Percentiles rank a stretch among this genome's conserved stretches.
Conservation (phyloP, 2,113 vertebrate species). For the Perca schrenkii region DNA sequence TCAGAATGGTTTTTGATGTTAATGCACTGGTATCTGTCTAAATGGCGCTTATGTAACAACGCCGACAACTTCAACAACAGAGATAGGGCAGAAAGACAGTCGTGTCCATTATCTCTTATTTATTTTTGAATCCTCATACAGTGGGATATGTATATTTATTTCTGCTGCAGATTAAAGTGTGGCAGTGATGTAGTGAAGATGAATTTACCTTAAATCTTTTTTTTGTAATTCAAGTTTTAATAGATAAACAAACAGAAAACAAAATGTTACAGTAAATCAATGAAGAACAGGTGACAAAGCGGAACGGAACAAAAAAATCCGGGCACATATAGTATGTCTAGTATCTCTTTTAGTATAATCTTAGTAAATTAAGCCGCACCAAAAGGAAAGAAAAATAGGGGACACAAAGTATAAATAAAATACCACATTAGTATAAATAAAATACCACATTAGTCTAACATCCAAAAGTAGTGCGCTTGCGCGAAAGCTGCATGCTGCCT, state of each 20-base stretch:
- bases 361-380: not conserved
- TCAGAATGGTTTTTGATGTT: not conserved
- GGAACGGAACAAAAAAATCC: not conserved
- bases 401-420: not conserved
- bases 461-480: too few relatives aligned
- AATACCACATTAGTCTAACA: not conserved
- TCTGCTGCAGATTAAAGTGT: not conserved
- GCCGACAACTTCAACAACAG: not conserved
- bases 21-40: not conserved
- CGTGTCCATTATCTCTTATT: not conserved
- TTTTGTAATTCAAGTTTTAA: too few relatives aligned
- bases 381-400: not conserved
- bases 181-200: not conserved
- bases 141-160: not conserved
- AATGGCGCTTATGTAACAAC: not conserved
- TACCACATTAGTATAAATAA: not conserved
- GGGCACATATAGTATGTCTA: not conserved
- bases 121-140: not conserved
- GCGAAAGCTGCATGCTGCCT: too few relatives aligned
- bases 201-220: not conserved
- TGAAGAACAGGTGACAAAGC: not conserved
- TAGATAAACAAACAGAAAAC: not conserved
- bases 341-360: too few relatives aligned
- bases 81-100: not conserved
- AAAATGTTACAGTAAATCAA: not conserved